A percentile compares a stretch with the other conserved stretches of the same genome.
Evolutionary conservation across 1,140 invertebrate genomes (phyloP).

Genomic region (Tetragonula clypearis): DNA sequence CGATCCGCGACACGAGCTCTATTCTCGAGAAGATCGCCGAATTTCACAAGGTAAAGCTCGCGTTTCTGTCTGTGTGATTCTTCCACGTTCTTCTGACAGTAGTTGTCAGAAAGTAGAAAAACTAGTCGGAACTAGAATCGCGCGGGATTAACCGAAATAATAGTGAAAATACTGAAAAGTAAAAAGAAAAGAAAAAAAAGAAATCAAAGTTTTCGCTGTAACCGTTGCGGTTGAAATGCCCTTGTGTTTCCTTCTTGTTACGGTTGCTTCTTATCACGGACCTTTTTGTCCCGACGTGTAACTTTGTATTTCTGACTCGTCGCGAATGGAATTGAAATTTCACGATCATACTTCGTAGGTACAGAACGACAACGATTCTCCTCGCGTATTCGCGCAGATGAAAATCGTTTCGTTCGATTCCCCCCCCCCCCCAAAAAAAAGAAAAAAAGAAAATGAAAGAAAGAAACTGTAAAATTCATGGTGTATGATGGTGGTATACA

Average conservation of each 20-base stretch:
- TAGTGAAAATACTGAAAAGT: not conserved
- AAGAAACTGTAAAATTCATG: not conserved
- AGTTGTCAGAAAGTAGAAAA: too few relatives aligned
- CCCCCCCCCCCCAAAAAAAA: too few relatives aligned
- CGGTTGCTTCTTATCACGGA: not conserved
- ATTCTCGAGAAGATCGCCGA: slow-evolving; percentile 72
- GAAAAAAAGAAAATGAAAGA: too few relatives aligned
- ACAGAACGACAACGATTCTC: not conserved
- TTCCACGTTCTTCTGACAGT: too few relatives aligned
- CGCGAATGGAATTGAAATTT: not conserved
- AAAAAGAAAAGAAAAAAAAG: not conserved
- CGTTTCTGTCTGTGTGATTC: too few relatives aligned
- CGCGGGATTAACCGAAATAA: too few relatives aligned
- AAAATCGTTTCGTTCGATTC: not conserved
- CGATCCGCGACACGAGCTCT: slow-evolving; percentile 59
- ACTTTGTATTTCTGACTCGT: not conserved
- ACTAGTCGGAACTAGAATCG: too few relatives aligned
- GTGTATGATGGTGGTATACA: not conserved
- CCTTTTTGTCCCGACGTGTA: not conserved
- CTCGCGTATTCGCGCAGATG: not conserved
- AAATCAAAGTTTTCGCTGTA: not conserved
- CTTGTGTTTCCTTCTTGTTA: not conserved
- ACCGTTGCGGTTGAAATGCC: not conserved
- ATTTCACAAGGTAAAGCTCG: slow-evolving; percentile 62
- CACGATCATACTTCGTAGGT: not conserved